Base-by-base conservation (phyloP, 2,888 invertebrate species). In the Syrista parreyssii region DNA sequence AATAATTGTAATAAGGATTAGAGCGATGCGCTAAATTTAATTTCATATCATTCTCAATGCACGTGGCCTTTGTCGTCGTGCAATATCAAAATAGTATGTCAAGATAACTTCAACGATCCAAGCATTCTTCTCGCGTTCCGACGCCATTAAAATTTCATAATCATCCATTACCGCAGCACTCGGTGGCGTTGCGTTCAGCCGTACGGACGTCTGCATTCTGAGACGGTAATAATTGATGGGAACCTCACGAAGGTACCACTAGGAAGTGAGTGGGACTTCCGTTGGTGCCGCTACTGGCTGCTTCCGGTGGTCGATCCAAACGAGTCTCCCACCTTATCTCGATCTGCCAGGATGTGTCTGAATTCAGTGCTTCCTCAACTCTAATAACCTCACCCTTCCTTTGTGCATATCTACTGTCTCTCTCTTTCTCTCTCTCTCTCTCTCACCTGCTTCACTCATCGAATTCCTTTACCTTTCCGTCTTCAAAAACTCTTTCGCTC, bases 1-100 rank as follows among this genome's bases (percentile, higher is more conserved):
- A 80, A 79, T 81, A 80, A 80, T 80, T 77, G 69, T 68, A 40
- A 55, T 30, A 75, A 68, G 23, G 31, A 69, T 69, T 30, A 33
- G 31, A 31, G 71, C 23, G 12, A 31, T 9, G 31, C 71, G 12
- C 71, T 55, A 55, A 55, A 23, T 34, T 34, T 34, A 4, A 34
- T 55, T 55, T 55, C 55, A 55, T 55, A 55, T 55, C 55, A 23
- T 55, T 23, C 23, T 55, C 55, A 23, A 55, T 55, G 23, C 55
- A 23, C 23, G 55, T 55, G 15, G 15, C 15, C 55, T 15, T 55
- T 15, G 9, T 9, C 55, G 23, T 23, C 1, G 15, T 55, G 23
- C 23, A 55, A 55, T 55, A 55, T 55, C 55, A 55, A 55, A 9
- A 55, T 55, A 55, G 9, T 55, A 55, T 55, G 6, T 55, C 55